Evolutionary conservation across 2,113 vertebrate species (phyloP), one percentile per base, ranked within the genome.

Genomic region (Vidua macroura): DNA sequence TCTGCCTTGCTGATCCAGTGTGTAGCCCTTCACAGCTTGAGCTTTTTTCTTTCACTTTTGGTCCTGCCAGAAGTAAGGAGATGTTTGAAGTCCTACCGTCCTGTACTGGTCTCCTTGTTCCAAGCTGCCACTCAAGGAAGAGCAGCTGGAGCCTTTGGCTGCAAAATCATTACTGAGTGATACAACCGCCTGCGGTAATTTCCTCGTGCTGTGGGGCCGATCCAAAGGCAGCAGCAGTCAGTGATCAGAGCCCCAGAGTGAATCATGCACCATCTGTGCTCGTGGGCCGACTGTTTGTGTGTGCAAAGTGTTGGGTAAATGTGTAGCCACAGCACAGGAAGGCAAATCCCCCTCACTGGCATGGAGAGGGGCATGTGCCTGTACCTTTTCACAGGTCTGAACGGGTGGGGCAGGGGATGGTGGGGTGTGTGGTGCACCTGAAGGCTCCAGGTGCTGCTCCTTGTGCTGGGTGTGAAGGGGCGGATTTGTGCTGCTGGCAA

Each of bases 211-310:
- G 35, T 30, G 73, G 95, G 92, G 35, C 92, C 5, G 2, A 81
- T 86, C 51, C 92, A 83, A 87, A 70, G 76, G 15, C 58, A 62
- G 72, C 4, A 15, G 68, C 88, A 88, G 91, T 7, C 24, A 13
- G 75, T 3, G 67, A 74, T 83, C 53, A 51, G 86, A 92, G 76
- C 83, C 92, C 76, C 7, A 8, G 79, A 77, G 90, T 96, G 94
- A 95, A 94, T 94, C 94, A 96, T 25, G 56, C 90, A 64, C 95
- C 96, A 94, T 95, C 94, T 96, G 96, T 92, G 76, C 88, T 62
- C 15, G 73, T 95, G 91, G 96, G 95, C 83, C 2, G 91, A 55
- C 59, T 93, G 88, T 95, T 90, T 95, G 86, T 92, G 51, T 92
- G 67, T 74, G 76, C 35, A 18, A 86, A 95, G 51, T 63, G 83